Conservation (phyloP, 1,140 invertebrate species). For the Aphaenogaster floridana region DNA sequence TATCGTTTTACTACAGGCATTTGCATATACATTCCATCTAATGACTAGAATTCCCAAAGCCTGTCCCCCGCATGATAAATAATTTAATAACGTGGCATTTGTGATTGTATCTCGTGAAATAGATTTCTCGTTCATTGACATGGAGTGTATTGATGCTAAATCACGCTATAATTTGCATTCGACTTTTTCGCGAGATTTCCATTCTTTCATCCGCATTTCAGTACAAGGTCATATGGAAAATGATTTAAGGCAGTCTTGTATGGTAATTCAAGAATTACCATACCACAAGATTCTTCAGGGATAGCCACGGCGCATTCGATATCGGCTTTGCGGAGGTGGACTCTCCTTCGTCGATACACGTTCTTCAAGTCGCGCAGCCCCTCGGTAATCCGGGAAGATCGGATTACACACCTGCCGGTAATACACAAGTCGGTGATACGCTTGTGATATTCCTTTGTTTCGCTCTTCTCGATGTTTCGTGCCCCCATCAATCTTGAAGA, state of each 20-base stretch:
- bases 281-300: constrained; percentile 64
- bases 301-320: constrained; percentile 67
- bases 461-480: constrained; percentile 5
- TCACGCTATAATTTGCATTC: not conserved
- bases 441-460: constrained; percentile 62
- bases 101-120: not conserved
- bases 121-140: constrained; percentile 9
- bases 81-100: constrained; percentile 21
- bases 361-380: constrained; percentile 52
- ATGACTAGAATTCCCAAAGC: constrained; percentile 6
- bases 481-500: constrained; percentile 10
- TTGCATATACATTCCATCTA: not conserved
- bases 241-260: constrained; percentile 57
- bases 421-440: constrained; percentile 69
- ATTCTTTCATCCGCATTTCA: constrained; percentile 62
- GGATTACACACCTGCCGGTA: constrained; percentile 68
- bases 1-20: not conserved
- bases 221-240: constrained; percentile 45
- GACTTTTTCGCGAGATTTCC: constrained; percentile 47
- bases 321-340: constrained; percentile 69
- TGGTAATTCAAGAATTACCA: constrained; percentile 69
- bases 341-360: constrained; percentile 67
- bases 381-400: constrained; percentile 73
- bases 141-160: not conserved
- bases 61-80: not conserved